phyloP scores from a whole-genome alignment of 2,888 invertebrate genomes.

The Tetranychus piercei region DNA sequence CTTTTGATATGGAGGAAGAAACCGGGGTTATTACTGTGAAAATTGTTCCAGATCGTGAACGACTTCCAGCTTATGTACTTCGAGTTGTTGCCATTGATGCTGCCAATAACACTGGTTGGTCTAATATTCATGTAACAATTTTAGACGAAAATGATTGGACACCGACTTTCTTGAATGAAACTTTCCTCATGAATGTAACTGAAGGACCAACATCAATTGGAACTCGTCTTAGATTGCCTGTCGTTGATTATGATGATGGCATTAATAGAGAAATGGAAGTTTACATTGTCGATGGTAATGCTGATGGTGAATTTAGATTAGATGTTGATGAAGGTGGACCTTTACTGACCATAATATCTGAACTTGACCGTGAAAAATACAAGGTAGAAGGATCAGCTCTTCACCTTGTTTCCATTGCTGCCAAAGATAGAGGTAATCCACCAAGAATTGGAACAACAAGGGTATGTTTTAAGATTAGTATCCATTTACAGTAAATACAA shows the following conservation, averaged over 20 bases:
- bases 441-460: constrained; percentile 27
- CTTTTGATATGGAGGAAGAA: constrained; percentile 27
- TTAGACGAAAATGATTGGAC: constrained; percentile 29
- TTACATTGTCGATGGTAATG: constrained; percentile 29
- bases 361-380: constrained; percentile 28
- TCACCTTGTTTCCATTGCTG: constrained; percentile 27
- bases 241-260: constrained; percentile 45
- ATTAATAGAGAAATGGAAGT: constrained; percentile 29
- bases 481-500: background rate
- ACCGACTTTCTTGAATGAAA: constrained; percentile 29
- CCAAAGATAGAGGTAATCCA: constrained; percentile 28
- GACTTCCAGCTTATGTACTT: constrained; percentile 25
- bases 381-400: constrained; percentile 26
- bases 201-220: constrained; percentile 28
- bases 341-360: constrained; percentile 27
- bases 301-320: constrained; percentile 28
- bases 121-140: constrained; percentile 27
- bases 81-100: constrained; percentile 27
- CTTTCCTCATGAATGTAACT: constrained; percentile 28
- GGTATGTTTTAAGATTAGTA: constrained; percentile 16
- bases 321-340: constrained; percentile 27
- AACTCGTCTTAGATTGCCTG: constrained; percentile 30
- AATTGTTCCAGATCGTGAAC: constrained; percentile 27
- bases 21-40: constrained; percentile 27
- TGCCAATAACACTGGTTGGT: constrained; percentile 28